Evolutionary conservation across 2,888 invertebrate species (phyloP), one percentile per base, ranked within the genome.

Genomic region (Scaptomyza flava): DNA sequence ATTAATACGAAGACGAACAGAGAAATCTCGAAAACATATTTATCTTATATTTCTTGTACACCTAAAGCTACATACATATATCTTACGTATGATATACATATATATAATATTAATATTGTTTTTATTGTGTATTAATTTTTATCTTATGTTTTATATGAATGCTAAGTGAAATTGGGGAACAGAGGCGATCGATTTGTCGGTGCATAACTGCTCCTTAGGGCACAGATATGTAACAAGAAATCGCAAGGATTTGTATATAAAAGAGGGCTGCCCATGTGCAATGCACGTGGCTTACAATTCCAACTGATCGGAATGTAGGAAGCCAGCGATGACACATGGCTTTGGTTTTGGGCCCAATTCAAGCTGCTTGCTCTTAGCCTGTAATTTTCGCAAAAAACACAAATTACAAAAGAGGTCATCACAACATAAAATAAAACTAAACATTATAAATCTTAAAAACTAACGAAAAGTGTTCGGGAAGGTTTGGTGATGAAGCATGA

Each of bases 351-450:
- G 14, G 30, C 67, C 57, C 14, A 23, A 60, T 45, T 43, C 45
- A 8, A 30, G 38, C 20, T 53, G 52, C 20, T 62, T 52, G 54
- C 65, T 75, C 65, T 80, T 80, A 70, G 66, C 53, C 42, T 70
- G 73, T 70, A 65, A 83, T 67, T 83, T 56, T 58, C 30, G 56
- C 51, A 50, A 47, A 47, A 36, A 86, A 70, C 66, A 85, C 57
- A 88, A 81, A 87, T 66, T 76, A 79, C 83, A 41, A 66, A 76
- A 81, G 68, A 72, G 65, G 51, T 14, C 27, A 66, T 51, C 41
- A 54, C 57, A 65, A 59, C 57, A 34, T 45, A 56, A 63, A 41
- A 68, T 81, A 59, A 34, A 66, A 79, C 59, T 43, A 65, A 60
- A 81, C 51, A 69, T 43, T 38, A 3, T 41, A 41, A 23, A 57